phyloP scores from a whole-genome alignment of 2,888 invertebrate species.

The Glaucopsyche alexis region DNA sequence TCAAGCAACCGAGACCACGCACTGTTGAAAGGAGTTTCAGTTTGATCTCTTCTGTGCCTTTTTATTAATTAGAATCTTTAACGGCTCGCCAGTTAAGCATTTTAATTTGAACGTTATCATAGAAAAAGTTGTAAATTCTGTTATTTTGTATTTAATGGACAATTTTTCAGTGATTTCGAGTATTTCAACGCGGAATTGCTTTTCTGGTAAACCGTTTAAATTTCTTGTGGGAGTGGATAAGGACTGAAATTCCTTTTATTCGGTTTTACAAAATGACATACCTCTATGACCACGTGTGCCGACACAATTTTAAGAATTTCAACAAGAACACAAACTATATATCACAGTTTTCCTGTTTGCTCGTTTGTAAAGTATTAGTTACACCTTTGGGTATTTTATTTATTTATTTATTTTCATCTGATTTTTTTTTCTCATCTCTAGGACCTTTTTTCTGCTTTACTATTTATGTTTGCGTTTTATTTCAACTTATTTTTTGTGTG shows the following conservation, averaged over 20 bases:
- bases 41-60: neutral
- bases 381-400: constrained; percentile 74
- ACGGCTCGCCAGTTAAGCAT: neutral
- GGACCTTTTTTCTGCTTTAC: constrained; percentile 30
- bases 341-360: constrained; percentile 32
- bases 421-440: constrained; percentile 46
- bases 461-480: constrained; percentile 1
- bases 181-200: neutral
- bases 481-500: neutral
- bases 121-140: neutral
- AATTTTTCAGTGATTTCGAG: neutral
- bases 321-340: constrained; percentile 25
- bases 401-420: constrained; percentile 58
- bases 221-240: neutral
- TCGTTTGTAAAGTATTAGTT: constrained; percentile 43
- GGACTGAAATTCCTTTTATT: neutral
- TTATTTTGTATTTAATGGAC: neutral
- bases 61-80: neutral
- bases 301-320: constrained; percentile 44
- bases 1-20: constrained; percentile 27
- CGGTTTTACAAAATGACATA: constrained; percentile 31
- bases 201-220: neutral
- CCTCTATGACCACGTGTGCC: constrained; percentile 50
- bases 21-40: constrained; percentile 10
- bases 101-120: neutral